Base-by-base conservation (phyloP, 2,888 invertebrate species). In the Phanerotoma sp. region DNA sequence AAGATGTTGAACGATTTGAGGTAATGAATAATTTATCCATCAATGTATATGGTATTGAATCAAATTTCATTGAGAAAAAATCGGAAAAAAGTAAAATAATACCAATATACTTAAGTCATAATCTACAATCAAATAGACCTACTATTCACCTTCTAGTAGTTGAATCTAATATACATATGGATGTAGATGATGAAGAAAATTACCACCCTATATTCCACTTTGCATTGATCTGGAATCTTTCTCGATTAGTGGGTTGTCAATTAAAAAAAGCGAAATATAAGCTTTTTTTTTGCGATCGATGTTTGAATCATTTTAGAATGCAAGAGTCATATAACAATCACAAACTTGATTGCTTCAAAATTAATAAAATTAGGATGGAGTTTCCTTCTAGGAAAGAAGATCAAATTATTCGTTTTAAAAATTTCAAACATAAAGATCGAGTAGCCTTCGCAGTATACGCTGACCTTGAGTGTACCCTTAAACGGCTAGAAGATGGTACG, bases 81-180 rank as follows among this genome's bases (percentile, higher is more conserved):
- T 15, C 30, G 5, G 7, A n/a, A 30, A 30, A 47, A 33, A 13
- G n/a, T 20, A 11, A 11, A 11, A 32, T 47, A 20, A 11, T 47
- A 21, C 47, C 47, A 35, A 13, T 35, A 7, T 21, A 47, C 10
- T 15, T 47, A 2, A 47, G 35, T 22, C n/a, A 18, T 11, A n/a
- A 22, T n/a, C n/a, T 22, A 20, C 10, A 32, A 10, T 20, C 15
- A 11, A 15, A 22, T 3, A 20, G 16, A 20, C 5, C 3, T 37
- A 46, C 35, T 3, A 46, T 48, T 13, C 47, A 48, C 18, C 21
- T 33, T 5, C 32, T 46, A 30, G 33, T 46, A 21, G n/a, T 48
- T 15, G 16, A 21, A 37, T 6, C 18, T 10, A 6, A n/a, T 20
- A 4, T 4, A 33, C 13, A 3, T n/a, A 16, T 18, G 18, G 2